Base-by-base conservation (phyloP, 2,113 vertebrate species). In the Poeciliopsis occidentalis region DNA sequence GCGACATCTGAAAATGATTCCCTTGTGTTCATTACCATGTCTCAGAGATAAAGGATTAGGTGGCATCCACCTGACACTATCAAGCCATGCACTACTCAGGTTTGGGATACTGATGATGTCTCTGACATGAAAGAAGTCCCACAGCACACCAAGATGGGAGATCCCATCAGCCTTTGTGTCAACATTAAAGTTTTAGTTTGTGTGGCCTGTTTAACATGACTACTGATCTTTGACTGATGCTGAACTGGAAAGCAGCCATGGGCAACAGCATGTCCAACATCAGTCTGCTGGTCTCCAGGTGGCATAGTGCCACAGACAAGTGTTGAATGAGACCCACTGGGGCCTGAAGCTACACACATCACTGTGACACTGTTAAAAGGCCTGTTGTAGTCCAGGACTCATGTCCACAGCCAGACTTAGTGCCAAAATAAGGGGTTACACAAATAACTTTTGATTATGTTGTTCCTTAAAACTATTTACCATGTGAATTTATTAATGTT, bases 161-260 rank as follows among this genome's bases (percentile, higher is more conserved):
- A 39, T 71, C 73, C 68, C 27, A 61, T 65, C 69, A 64, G 80
- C 73, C 85, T 84, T 70, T 78, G 78, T 93, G 90, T 93, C 61
- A 6, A 32, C 94, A 95, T 95, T 95, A 95, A 95, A 94, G 82
- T 95, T 95, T 95, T 83, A 95, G 90, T 69, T 75, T 57, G 85
- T 71, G 67, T 80, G 89, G 91, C 82, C 86, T 88, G 92, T 90
- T 91, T 83, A 81, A 92, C 89, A 90, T 66, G 64, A 37, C 81
- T 75, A 78, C 81, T 72, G 71, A 87, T 85, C 87, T 86, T 76
- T 54, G 80, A 66, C 89, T 87, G 84, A 87, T 75, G 92, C 85
- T 72, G 86, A 80, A 84, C 91, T 94, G 91, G 91, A 92, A 91
- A 87, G 87, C 88, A 87, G 92, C 94, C 93, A 94, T 91, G 84